These are phyloP conservation scores for Rhynchotus rufescens DNA, from an alignment of 2,797 vertebrate species.

Conservation along the genomic window DNA sequence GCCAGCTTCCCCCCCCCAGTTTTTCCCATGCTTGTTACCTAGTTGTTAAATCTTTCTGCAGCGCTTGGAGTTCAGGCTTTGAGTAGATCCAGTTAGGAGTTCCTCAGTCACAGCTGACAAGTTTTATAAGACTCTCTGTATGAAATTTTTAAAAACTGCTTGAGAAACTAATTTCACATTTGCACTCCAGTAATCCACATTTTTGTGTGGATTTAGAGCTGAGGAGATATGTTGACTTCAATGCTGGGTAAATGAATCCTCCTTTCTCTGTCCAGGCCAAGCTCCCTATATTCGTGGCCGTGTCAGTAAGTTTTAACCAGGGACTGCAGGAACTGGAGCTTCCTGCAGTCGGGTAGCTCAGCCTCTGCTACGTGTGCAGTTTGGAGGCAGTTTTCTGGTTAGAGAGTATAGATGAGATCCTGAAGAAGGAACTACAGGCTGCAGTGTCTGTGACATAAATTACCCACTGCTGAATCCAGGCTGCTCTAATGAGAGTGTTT, in stretches of 20 bases:
- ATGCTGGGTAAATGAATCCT: not conserved
- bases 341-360: not conserved
- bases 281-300: not conserved
- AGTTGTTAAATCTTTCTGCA: constrained; percentile 53
- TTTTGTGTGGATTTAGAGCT: not conserved
- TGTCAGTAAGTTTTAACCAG: not conserved
- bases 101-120: constrained; percentile 39
- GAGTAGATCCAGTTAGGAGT: constrained; percentile 49
- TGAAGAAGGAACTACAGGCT: not conserved
- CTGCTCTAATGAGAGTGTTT: not conserved
- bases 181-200: not conserved
- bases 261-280: not conserved
- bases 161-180: not conserved
- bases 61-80: constrained; percentile 32
- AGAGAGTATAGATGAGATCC: not conserved
- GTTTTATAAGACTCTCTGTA: constrained; percentile 30
- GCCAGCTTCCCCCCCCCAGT: constrained; percentile 20
- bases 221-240: not conserved
- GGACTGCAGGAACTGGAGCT: not conserved
- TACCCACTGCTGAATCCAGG: not conserved
- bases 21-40: constrained; percentile 38
- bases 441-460: not conserved
- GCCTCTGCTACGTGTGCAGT: not conserved
- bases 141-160: not conserved
- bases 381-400: not conserved